Evolutionary conservation across 2,888 invertebrate species (phyloP).

Genomic region (Aethes cnicana): DNA sequence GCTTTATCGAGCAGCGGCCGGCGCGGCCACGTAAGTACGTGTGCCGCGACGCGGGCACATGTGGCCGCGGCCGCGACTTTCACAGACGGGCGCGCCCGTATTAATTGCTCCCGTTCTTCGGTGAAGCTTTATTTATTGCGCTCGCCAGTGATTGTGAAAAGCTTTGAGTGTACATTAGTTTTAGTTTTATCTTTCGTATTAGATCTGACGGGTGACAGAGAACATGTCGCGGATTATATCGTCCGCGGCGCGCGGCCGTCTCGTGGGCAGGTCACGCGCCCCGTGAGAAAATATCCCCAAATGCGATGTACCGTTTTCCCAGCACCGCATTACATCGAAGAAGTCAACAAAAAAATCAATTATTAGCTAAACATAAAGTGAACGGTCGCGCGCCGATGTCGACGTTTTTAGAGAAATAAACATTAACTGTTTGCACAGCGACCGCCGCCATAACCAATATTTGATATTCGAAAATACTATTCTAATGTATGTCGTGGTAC

Average conservation of each 20-base stretch:
- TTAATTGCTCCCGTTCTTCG: constrained; percentile 82
- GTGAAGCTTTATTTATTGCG: constrained; percentile 80
- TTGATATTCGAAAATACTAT: constrained; percentile 81
- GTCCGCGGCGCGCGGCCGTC: constrained; percentile 31
- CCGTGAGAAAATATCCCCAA: constrained; percentile 65
- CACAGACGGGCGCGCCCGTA: constrained; percentile 78
- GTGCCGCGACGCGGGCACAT: constrained; percentile 53
- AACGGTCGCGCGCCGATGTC: constrained; percentile 73
- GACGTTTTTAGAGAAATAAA: constrained; percentile 79
- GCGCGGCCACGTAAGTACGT: background rate
- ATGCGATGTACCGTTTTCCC: constrained; percentile 60
- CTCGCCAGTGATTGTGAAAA: constrained; percentile 77
- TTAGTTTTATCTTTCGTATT: constrained; percentile 72
- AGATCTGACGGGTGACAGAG: constrained; percentile 74
- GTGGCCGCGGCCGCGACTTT: constrained; percentile 71
- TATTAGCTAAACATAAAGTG: constrained; percentile 77
- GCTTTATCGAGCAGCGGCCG: background rate
- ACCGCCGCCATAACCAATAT: constrained; percentile 79
- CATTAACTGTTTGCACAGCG: constrained; percentile 77
- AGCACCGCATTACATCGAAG: constrained; percentile 62
- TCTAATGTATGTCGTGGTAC: constrained; percentile 77
- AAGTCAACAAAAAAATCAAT: constrained; percentile 76
- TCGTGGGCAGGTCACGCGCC: constrained; percentile 38
- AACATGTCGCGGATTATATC: constrained; percentile 43
- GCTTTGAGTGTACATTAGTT: constrained; percentile 77